A percentile compares a stretch with the other conserved stretches of the same genome.
Evolutionary conservation across 2,888 invertebrate genomes (phyloP).

Genomic region (Calliphora vomitoria): DNA sequence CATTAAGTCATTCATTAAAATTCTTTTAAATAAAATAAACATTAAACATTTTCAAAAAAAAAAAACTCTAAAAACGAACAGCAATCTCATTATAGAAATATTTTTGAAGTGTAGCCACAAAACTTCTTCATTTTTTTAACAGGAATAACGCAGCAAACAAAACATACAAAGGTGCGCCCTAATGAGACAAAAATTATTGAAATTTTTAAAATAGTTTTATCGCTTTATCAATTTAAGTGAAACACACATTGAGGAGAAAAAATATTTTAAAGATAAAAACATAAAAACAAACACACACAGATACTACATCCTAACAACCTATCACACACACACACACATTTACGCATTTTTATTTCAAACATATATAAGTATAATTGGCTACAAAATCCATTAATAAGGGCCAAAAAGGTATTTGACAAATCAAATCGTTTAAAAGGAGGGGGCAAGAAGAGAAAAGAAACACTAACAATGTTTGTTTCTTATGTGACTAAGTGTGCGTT

Average conservation of each 20-base stretch:
- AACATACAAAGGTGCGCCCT: slow-evolving; percentile 78
- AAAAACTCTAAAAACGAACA: slow-evolving; percentile 23
- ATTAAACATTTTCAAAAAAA: slow-evolving; percentile 41
- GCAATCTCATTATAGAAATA: slow-evolving; percentile 64
- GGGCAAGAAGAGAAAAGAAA: slow-evolving; percentile 17
- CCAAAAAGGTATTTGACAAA: slow-evolving; percentile 57
- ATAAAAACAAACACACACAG: slow-evolving; percentile 4
- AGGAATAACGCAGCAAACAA: slow-evolving; percentile 24
- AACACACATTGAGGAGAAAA: slow-evolving; percentile 29
- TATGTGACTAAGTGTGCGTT: slow-evolving; percentile 2
- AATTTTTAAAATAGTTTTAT: slow-evolving; percentile 81
- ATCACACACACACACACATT: slow-evolving; percentile 39
- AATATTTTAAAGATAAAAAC: slow-evolving; percentile 35
- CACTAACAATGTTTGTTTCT: slow-evolving; percentile 4
- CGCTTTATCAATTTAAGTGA: slow-evolving; percentile 76
- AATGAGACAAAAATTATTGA: slow-evolving; percentile 85
- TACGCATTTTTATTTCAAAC: slow-evolving; percentile 49
- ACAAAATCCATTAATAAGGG: slow-evolving; percentile 68
- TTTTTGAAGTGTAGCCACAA: slow-evolving; percentile 55
- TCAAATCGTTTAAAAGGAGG: slow-evolving; percentile 10
- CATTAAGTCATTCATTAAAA: slow-evolving; percentile 70
- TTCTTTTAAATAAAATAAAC: slow-evolving; percentile 52
- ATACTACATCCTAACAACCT: too few species aligned
- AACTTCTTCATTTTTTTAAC: slow-evolving; percentile 1
- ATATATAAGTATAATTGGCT: slow-evolving; percentile 58